Evolutionary conservation across 2,113 vertebrate species (phyloP).

Genomic region (Hippocampus abdominalis): DNA sequence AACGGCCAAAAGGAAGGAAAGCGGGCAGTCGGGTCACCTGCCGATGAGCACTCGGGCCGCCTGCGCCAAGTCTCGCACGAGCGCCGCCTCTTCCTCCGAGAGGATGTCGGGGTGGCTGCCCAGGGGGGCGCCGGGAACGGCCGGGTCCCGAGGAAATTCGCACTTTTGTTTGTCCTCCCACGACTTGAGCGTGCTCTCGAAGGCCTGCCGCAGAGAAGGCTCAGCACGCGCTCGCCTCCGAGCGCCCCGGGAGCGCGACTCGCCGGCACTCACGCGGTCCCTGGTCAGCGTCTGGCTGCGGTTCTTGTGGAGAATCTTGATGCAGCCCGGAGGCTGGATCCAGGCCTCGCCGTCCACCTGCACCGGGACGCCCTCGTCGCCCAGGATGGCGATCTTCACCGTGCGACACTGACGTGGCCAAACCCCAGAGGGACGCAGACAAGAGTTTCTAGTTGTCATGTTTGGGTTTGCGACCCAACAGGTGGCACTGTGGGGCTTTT

Average conservation of each 20-base stretch:
- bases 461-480: too few relatives aligned
- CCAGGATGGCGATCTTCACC: conserved; percentile 95
- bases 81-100: conserved; percentile 85
- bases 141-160: conserved; percentile 78
- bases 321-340: conserved; percentile 93
- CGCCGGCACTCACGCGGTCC: conserved; percentile 78
- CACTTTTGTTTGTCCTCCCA: conserved; percentile 98
- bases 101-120: conserved; percentile 84
- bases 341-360: conserved; percentile 99
- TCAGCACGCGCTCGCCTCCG: background rate
- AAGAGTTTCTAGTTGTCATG: too few relatives aligned
- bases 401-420: conserved; percentile 80
- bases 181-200: conserved; percentile 94
- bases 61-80: conserved; percentile 86
- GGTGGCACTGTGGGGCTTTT: too few relatives aligned
- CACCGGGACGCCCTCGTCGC: conserved; percentile 93
- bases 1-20: background rate
- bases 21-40: conserved; percentile 68
- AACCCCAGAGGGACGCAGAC: too few relatives aligned
- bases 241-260: accelerated
- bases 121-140: conserved; percentile 59
- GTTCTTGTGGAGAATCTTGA: conserved; percentile 96
- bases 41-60: conserved; percentile 88
- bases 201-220: conserved; percentile 73
- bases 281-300: conserved; percentile 92